A percentile compares a stretch with the other conserved stretches of the same genome.
Conservation (phyloP, 2,888 invertebrate species). For the Cheilosia grossa region DNA sequence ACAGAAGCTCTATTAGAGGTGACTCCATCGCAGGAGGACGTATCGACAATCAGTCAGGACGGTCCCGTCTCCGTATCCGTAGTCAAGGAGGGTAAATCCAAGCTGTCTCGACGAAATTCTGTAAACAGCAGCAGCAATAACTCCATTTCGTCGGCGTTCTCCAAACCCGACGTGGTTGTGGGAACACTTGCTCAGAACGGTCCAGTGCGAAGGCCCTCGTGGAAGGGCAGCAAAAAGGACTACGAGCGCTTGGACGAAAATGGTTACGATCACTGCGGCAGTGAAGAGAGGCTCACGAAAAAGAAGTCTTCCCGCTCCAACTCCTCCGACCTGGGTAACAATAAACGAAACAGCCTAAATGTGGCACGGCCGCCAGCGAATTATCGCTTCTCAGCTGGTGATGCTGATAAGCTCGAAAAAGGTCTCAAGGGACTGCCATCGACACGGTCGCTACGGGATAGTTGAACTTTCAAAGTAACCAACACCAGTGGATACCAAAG, state of each 20-base stretch:
- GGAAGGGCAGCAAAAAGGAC: conserved; percentile 79
- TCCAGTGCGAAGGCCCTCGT: conserved; percentile 78
- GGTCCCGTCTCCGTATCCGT: conserved; percentile 49
- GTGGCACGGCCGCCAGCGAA: conserved; percentile 78
- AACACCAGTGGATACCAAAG: conserved; percentile 58
- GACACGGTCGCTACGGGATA: conserved; percentile 87
- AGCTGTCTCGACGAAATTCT: conserved; percentile 65
- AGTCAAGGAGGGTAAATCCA: conserved; percentile 64
- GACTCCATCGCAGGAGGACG: conserved; percentile 68
- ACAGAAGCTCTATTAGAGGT: conserved; percentile 79
- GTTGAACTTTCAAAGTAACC: conserved; percentile 79
- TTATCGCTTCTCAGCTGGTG: conserved; percentile 88
- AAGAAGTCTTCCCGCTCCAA: conserved; percentile 76
- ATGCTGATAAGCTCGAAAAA: conserved; percentile 86
- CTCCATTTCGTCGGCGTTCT: conserved; percentile 45
- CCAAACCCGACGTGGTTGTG: conserved; percentile 45
- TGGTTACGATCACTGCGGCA: conserved; percentile 77
- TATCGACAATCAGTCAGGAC: conserved; percentile 69
- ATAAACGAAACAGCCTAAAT: conserved; percentile 74
- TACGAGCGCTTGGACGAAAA: conserved; percentile 80
- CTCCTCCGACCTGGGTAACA: conserved; percentile 61
- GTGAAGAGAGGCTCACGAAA: conserved; percentile 76
- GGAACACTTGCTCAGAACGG: conserved; percentile 72
- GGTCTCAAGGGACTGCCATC: conserved; percentile 85
- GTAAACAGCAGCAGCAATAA: conserved; percentile 63